These are phyloP conservation scores for Pangasianodon hypophthalmus DNA, from an alignment of 2,113 vertebrate species.

Conservation along the genomic window DNA sequence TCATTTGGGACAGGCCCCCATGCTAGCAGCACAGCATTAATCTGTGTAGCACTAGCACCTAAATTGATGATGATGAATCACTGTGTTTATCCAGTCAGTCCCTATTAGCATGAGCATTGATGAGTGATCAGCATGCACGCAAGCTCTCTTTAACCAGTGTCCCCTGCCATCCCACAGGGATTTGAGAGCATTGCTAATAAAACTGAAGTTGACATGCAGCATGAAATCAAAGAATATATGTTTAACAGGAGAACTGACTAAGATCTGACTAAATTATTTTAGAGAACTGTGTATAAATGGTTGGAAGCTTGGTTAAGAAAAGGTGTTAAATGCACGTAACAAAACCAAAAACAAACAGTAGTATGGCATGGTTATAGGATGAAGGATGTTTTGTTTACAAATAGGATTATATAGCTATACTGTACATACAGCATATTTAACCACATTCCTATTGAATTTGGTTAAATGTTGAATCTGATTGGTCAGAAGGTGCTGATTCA, in stretches of 20 bases:
- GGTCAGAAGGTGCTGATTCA: not conserved
- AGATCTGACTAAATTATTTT: not conserved
- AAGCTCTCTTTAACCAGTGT: slow-evolving; percentile 25
- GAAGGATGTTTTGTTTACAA: not conserved
- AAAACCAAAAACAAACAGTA: not conserved
- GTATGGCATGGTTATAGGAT: not conserved
- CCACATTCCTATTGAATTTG: not conserved
- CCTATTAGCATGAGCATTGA: slow-evolving; percentile 64
- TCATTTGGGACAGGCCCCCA: slow-evolving; percentile 68
- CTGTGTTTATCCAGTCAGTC: slow-evolving; percentile 70
- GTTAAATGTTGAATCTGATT: not conserved
- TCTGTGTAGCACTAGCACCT: slow-evolving; percentile 59
- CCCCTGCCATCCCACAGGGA: not conserved
- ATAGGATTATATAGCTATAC: no score
- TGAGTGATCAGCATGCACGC: slow-evolving; percentile 56
- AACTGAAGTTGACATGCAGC: slow-evolving; percentile 11
- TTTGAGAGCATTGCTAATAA: slow-evolving; percentile 25
- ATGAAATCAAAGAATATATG: not conserved
- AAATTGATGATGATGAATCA: slow-evolving; percentile 77
- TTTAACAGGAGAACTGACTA: not conserved
- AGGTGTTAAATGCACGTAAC: not conserved
- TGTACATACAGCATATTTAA: no score
- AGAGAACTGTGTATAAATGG: no score
- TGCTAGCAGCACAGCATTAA: slow-evolving; percentile 60
- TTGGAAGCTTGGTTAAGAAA: not conserved